These are phyloP conservation scores for Solea senegalensis DNA, from an alignment of 2,113 vertebrate species.

Conservation along the genomic window DNA sequence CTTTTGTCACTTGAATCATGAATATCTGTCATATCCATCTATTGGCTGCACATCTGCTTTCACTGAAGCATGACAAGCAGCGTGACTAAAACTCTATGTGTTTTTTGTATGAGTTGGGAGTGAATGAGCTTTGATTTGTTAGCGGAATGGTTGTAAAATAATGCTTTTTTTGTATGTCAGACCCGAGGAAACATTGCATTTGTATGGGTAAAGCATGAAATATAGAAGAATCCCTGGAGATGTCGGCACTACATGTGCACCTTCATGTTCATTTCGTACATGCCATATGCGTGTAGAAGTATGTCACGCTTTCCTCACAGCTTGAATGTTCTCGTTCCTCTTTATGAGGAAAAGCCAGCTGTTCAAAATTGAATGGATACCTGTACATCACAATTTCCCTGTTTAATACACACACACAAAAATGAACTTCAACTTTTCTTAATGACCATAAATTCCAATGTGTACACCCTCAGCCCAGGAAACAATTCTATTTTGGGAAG, in stretches of 20 bases:
- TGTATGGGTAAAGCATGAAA: no score
- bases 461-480: background rate
- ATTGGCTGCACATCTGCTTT: constrained; percentile 35
- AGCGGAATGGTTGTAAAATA: no score
- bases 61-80: constrained; percentile 9
- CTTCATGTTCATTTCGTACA: constrained; percentile 16
- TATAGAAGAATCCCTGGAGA: background rate
- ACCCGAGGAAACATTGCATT: no score
- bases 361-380: constrained; percentile 55
- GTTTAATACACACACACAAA: constrained; percentile 25
- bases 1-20: background rate
- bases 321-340: constrained; percentile 29
- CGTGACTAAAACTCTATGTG: constrained; percentile 10
- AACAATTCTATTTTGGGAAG: constrained; percentile 25
- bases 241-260: background rate
- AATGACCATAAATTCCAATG: constrained; percentile 22
- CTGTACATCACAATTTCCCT: constrained; percentile 36
- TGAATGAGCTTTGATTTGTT: no score
- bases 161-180: no score
- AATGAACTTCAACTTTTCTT: background rate
- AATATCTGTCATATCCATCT: constrained; percentile 8
- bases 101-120: background rate
- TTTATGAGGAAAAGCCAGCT: constrained; percentile 63
- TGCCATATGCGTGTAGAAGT: constrained; percentile 1
- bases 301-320: constrained; percentile 36